Evolutionary conservation across 2,113 vertebrate species (phyloP).

Genomic region (Colaptes auratus): DNA sequence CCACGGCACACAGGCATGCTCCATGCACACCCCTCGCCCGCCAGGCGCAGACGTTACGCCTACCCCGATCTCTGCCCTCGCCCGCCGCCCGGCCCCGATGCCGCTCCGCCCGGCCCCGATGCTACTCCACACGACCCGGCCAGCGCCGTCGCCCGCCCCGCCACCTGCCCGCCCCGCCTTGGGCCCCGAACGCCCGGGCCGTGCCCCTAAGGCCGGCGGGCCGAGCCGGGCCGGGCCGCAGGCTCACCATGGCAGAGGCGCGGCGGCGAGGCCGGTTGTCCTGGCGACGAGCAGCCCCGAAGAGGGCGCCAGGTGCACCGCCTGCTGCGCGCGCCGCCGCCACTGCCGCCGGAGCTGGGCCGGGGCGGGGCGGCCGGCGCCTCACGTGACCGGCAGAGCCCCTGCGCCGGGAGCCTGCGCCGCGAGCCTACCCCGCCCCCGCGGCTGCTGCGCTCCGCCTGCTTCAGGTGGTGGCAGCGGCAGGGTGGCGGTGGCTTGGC

Average conservation of each 20-base stretch:
- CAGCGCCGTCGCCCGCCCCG: not conserved
- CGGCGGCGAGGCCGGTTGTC: conserved; percentile 69
- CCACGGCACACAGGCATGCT: not conserved
- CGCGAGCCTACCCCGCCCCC: not conserved
- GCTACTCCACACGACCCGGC: not conserved
- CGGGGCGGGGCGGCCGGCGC: not conserved
- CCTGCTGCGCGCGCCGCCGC: not conserved
- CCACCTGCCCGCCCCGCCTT: not conserved
- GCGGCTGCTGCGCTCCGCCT: not conserved
- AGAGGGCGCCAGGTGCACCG: not conserved
- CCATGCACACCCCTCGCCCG: not conserved
- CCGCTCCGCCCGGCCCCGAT: no score
- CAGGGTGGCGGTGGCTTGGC: accelerated
- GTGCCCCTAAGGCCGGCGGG: not conserved
- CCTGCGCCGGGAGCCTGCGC: not conserved
- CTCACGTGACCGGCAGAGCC: conserved; percentile 26
- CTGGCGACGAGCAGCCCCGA: conserved; percentile 62
- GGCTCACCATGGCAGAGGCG: conserved; percentile 67
- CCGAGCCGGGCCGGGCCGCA: not conserved
- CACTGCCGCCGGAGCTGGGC: not conserved
- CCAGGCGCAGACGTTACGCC: not conserved
- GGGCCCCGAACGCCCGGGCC: not conserved
- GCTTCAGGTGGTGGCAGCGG: not conserved
- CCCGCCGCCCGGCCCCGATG: not conserved
- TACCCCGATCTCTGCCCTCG: not conserved